Base-by-base conservation (phyloP, 2,888 invertebrate species). In the Drosophila macrospina region DNA sequence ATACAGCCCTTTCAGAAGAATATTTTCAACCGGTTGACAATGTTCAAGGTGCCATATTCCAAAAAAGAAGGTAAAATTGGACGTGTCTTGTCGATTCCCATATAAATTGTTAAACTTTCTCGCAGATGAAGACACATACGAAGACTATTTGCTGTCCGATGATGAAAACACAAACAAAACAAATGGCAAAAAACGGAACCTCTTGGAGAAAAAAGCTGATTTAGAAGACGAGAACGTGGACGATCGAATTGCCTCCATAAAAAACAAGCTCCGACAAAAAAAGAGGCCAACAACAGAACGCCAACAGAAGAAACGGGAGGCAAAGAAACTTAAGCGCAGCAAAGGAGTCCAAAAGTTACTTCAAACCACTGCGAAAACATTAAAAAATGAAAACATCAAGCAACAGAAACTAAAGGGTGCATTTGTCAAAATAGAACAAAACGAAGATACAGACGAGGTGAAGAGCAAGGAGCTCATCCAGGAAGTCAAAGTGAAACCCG, bases 401-500 rank as follows among this genome's bases (percentile, higher is more conserved):
- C 80, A 81, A 3, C 30, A 78, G 1, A 86, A 86, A 42, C 52
- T 73, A 2, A 84, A 66, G 48, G 69, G 67, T 11, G 85, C 69
- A 1, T 1, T 48, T 0, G 10, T 79, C 0, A 83, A 85, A 62
- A 6, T 52, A 0, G 83, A 80, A 26, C 60, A 77, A 3, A 66
- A 52, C 4, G 28, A 20, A 0, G 16, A 56, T 2, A 59, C 26
- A 0, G 74, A 72, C 0, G 55, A 50, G 3, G 67, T 52, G 77
- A 91, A 93, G 72, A 73, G 78, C 20, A 92, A 92, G 32, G 93
- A 93, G 71, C 86, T 90, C 13, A 87, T 93, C 5, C 93, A 93
- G 78, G 91, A 92, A 50, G 90, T 93, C 0, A 69, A 80, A 30
- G 45, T 71, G 1, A 83, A 90, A 26, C 96, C 96, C n/a, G 94